phyloP scores from a whole-genome alignment of 2,888 invertebrate species.

The Unio pictorum region DNA sequence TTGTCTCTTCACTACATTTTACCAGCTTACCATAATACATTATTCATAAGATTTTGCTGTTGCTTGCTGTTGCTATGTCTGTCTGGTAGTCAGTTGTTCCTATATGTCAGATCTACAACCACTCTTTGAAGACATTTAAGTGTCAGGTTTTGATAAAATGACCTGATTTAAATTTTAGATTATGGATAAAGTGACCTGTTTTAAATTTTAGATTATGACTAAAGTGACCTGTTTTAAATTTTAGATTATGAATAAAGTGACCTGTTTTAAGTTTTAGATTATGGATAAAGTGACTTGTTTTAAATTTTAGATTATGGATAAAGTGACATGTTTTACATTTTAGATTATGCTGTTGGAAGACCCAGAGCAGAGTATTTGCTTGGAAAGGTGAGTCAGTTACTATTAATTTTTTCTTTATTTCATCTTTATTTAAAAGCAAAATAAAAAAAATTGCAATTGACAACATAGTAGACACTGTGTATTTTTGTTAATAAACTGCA shows the following conservation, averaged over 20 bases:
- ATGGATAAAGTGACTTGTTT: conserved; percentile 1
- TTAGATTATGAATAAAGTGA: conserved; percentile 73
- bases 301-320: conserved; percentile 73
- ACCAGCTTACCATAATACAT: no score
- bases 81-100: background rate
- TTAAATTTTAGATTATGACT: conserved; percentile 78
- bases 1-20: no score
- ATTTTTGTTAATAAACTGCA: no score
- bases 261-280: conserved; percentile 74
- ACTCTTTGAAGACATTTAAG: no score
- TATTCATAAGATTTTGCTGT: no score
- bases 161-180: no score
- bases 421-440: conserved; percentile 1
- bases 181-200: background rate
- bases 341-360: conserved; percentile 91
- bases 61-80: no score
- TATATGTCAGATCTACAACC: background rate
- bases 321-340: conserved; percentile 25
- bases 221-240: conserved; percentile 17
- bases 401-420: background rate
- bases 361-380: conserved; percentile 88
- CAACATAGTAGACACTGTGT: no score
- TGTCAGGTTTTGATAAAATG: background rate
- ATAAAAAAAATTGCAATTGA: background rate
- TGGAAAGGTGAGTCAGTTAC: conserved; percentile 79